Base-by-base conservation (phyloP, 2,888 invertebrate species). In the Clitarchus hookeri region DNA sequence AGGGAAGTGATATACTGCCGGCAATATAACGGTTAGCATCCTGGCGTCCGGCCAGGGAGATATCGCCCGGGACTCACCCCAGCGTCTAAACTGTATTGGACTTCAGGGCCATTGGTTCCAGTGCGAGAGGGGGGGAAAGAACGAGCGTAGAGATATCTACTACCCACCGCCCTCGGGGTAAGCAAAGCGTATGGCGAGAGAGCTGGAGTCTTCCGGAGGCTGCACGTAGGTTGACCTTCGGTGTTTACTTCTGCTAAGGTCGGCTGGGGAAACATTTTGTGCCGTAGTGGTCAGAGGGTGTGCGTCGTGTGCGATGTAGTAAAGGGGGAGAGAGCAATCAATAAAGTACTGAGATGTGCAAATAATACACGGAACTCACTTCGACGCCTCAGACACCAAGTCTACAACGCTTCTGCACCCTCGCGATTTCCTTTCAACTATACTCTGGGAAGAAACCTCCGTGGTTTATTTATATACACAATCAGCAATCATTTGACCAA, bases 41-140 rank as follows among this genome's bases (percentile, higher is more conserved):
- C 48, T 48, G 48, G 48, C 48, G 48, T 48, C 48, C 48, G 48
- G 48, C 3, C 65, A 65, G n/a, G 13, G 65, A 8, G 65, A 65
- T 65, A 65, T 65, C 65, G 65, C 16, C 48, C 36, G 1, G 53
- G 53, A 19, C 65, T n/a, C 65, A 65, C 65, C 65, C 23, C 65
- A 19, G 65, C n/a, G 65, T 65, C 65, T n/a, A n/a, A 65, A 65
- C 65, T n/a, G 65, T 65, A n/a, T 65, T 65, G 65, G 65, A 65
- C 65, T n/a, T 65, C 65, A 48, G 65, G 65, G n/a, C 65, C 65
- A 65, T 65, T 65, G 65, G 65, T 65, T 65, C 65, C 16, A 19
- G n/a, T 65, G 19, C 8, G 8, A 19, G n/a, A 19, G n/a, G 65
- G 65, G 6, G 6, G 6, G 65, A n/a, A 23, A 0, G 23, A n/a